Conservation (phyloP, 2,888 invertebrate genomes). For the Thecocarcelia acutangulata region DNA sequence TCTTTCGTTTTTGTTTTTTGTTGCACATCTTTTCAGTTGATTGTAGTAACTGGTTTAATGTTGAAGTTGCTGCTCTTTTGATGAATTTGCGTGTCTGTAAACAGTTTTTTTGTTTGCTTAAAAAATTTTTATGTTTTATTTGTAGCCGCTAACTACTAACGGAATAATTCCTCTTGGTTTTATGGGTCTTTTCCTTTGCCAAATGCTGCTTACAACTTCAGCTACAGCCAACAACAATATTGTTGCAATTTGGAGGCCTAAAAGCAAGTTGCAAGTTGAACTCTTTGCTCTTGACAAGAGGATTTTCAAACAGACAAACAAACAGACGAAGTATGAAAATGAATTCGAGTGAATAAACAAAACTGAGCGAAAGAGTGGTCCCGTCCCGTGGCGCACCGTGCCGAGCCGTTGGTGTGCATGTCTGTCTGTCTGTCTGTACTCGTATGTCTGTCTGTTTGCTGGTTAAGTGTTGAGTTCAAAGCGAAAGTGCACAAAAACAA, state of each 20-base stretch:
- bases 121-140: slow-evolving; percentile 15
- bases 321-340: neutral
- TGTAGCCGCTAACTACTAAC: slow-evolving; percentile 66
- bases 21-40: slow-evolving; percentile 37
- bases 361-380: slow-evolving; percentile 32
- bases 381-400: neutral
- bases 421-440: slow-evolving; percentile 49
- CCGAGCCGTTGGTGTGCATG: slow-evolving; percentile 7
- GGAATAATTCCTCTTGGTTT: slow-evolving; percentile 63
- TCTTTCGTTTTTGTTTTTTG: slow-evolving; percentile 4
- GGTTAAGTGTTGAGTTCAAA: slow-evolving; percentile 58
- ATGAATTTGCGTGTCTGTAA: slow-evolving; percentile 67
- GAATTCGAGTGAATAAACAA: slow-evolving; percentile 11
- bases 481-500: slow-evolving; percentile 60
- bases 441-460: slow-evolving; percentile 50
- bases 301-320: neutral
- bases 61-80: slow-evolving; percentile 64
- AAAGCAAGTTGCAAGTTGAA: slow-evolving; percentile 49
- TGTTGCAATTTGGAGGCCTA: slow-evolving; percentile 35
- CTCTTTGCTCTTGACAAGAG: slow-evolving; percentile 35
- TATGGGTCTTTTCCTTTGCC: slow-evolving; percentile 43
- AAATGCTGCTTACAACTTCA: slow-evolving; percentile 19
- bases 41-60: slow-evolving; percentile 60
- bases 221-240: slow-evolving; percentile 34
- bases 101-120: slow-evolving; percentile 53